Evolutionary conservation across 2,888 invertebrate species (phyloP).

Genomic region (Omphaloscelis lunosa): DNA sequence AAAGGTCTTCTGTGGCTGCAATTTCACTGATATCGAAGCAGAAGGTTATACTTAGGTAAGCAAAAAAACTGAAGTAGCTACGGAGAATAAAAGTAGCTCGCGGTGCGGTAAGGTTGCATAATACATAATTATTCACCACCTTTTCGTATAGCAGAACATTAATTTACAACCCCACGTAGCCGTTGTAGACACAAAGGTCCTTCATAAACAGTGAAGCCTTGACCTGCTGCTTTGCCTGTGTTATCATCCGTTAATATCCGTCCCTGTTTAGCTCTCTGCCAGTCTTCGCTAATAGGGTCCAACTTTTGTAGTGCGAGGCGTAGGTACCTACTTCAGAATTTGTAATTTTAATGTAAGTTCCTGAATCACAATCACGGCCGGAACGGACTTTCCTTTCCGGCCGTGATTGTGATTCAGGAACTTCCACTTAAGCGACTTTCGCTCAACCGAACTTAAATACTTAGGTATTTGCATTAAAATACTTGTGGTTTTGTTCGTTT

Average conservation of each 20-base stretch:
- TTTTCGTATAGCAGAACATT: too few species aligned
- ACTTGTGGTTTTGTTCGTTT: neutral
- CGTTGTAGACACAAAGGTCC: too few species aligned
- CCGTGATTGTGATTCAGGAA: conserved; percentile 36
- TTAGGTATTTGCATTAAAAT: neutral
- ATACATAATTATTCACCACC: too few species aligned
- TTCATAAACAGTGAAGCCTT: too few species aligned
- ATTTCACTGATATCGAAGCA: neutral
- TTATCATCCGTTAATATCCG: conserved; percentile 12
- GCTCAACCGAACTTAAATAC: conserved; percentile 7
- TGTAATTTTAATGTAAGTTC: conserved; percentile 50
- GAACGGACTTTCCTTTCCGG: too few species aligned
- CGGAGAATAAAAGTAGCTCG: too few species aligned
- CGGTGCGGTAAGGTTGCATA: too few species aligned
- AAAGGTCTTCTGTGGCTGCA: neutral
- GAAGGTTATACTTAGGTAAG: neutral
- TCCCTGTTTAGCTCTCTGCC: conserved; percentile 18
- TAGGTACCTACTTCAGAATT: conserved; percentile 46
- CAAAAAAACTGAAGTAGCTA: too few species aligned
- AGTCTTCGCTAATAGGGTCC: conserved; percentile 56
- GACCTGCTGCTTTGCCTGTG: neutral
- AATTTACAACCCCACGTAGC: too few species aligned
- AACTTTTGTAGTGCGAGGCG: conserved; percentile 50
- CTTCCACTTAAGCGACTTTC: conserved; percentile 3
- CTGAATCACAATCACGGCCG: too few species aligned